phyloP scores from a whole-genome alignment of 2,797 vertebrate species.

The Pseudomugil gertrudae region DNA sequence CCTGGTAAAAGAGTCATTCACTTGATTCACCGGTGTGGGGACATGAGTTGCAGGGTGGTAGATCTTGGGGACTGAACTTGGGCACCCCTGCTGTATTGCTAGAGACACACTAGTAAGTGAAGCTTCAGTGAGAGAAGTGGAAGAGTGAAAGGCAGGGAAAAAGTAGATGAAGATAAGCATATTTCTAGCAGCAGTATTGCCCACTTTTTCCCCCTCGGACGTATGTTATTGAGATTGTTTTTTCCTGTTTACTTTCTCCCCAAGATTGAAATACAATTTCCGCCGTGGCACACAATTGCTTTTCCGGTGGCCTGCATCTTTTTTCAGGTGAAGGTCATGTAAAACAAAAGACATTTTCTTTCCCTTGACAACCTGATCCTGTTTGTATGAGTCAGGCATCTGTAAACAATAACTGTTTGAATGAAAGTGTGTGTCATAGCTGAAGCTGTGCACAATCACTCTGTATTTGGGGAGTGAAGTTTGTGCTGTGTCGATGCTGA shows the following conservation, averaged over 20 bases:
- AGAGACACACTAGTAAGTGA: background rate
- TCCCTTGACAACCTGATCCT: background rate
- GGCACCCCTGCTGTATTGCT: too few species aligned
- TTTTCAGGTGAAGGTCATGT: constrained; percentile 5
- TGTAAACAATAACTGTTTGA: background rate
- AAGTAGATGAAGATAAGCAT: background rate
- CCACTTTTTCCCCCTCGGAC: too few species aligned
- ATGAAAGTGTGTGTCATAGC: background rate
- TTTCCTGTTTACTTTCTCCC: background rate
- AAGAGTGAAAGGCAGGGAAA: background rate
- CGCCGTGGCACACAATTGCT: background rate
- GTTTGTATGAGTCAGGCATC: background rate
- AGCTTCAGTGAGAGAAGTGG: background rate
- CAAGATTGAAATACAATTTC: background rate
- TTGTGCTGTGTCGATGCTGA: too few species aligned
- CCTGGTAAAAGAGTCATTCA: too few species aligned
- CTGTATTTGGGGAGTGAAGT: background rate
- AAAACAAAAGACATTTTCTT: constrained; percentile 15
- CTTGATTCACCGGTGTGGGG: too few species aligned
- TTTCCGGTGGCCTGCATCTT: constrained; percentile 29
- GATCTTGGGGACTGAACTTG: too few species aligned
- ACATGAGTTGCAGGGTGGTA: too few species aligned
- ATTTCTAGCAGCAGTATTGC: background rate
- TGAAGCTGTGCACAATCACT: background rate
- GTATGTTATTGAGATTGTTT: background rate